Base-by-base conservation (phyloP, 2,113 vertebrate species). In the Aepyceros melampus region DNA sequence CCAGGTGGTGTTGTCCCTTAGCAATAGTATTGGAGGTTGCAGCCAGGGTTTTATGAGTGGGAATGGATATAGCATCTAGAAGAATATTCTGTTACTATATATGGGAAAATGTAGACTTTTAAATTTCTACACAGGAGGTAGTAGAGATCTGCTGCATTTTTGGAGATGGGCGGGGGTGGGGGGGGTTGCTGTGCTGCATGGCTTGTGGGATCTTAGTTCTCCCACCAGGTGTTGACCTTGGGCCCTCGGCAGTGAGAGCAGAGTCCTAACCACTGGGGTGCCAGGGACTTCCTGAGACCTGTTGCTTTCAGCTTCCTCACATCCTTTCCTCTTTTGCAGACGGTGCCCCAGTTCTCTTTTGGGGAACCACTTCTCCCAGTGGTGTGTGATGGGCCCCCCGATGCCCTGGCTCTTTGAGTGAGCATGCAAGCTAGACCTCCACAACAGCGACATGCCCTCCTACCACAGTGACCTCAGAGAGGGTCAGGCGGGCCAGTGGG, bases 321-420 rank as follows among this genome's bases (percentile, higher is more conserved):
- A 56, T 45, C 49, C 31, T 88, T 93, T 62, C 55, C 45, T 64
- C 40, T 78, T 92, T 85, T 86, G 62, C 58, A 85, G 94, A 90
- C 5, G 64, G 29, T 25, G 55, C 33, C 33, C 43, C 16, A 3
- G 6, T 51, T 89, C 88, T 95, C 40, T 78, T 78, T 93, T 16
- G 21, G 27, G 25, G 27, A 79, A 47, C 40, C 33, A 60, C 43
- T 81, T 36, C 27, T 79, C 13, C 43, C 25, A 8, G 13, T 43
- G 16, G n/a, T 56, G n/a, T 84, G 2, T 62, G 85, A 67, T 19
- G 31, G 25, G 19, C 27, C 40, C 56, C 23, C 36, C 31, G 4
- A 5, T 17, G 27, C 36, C 47, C 45, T 85, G 29, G 58, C 17
- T 91, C 36, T n/a, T 45, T 9, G 36, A 51, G 14, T 15, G 36